Evolutionary conservation across 2,113 vertebrate species (phyloP), one percentile per base, ranked within the genome.

Genomic region (Caranx ignobilis): DNA sequence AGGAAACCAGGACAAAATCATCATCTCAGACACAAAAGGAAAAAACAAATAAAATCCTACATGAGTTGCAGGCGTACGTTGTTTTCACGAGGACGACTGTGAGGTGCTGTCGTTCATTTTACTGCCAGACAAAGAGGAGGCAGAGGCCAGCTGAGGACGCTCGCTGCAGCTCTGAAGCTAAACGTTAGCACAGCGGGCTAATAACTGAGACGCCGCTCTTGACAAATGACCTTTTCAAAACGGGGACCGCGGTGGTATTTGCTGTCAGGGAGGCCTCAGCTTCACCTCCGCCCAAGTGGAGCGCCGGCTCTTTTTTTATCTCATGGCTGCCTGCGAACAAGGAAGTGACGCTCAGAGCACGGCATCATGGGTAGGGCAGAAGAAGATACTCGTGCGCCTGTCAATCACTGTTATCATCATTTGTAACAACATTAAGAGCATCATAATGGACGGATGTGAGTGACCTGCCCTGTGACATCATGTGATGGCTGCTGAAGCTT

Each of bases 201-300:
- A 67, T 61, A 65, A 65, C 73, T 1, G 71, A 61, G 62, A 52
- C 2, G 64, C 13, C 15, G 66, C 68, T 79, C 72, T 37, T 35
- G 55, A 71, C 48, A 65, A 65, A 39, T 67, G 77, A 89, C 78
- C 75, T 89, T 84, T 70, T 39, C 41, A 64, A 81, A 81, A 56
- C 8, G 0, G 37, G 61, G 63, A 52, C 41, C 37, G 11, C 54
- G 56, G 21, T 13, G 43, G 47, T 19, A 45, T 76, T 61, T 31
- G 13, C 63, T 66, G 64, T 77, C 15, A 50, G 43, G 34, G 60
- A 34, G 59, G 18, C 48, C 18, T 65, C 68, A 0, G 47, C 34
- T 67, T 56, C 55, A 71, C 81, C 77, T 55, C 19, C 37, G n/a
- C 8, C 11, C 8, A 37, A 37, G 35, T 37, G 35, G 35, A 37